Percentiles rank a stretch among this genome's conserved stretches.
Conservation (phyloP, 2,113 vertebrate species). For the Rattus rattus region DNA sequence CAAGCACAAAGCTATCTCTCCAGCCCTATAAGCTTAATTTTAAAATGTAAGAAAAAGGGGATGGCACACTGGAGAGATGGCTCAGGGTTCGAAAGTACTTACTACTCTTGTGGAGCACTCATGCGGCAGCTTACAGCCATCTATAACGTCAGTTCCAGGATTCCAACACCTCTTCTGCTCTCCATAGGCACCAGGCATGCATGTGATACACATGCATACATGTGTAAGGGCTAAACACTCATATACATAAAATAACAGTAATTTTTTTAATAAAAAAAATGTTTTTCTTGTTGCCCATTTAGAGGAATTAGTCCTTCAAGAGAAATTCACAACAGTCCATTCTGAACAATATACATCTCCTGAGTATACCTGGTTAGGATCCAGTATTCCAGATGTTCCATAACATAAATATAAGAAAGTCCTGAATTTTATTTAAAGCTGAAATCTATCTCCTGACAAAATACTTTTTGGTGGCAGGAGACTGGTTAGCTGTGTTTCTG, state of each 20-base stretch:
- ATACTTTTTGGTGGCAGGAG: not conserved
- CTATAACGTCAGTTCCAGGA: not conserved
- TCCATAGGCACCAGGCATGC: not conserved
- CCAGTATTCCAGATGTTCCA: not conserved
- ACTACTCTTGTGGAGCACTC: not conserved
- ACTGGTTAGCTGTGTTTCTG: not conserved
- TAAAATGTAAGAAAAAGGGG: not conserved
- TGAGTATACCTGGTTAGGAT: not conserved
- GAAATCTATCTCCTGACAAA: not conserved
- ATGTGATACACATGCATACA: not conserved
- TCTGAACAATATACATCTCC: not conserved
- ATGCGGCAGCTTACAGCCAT: not conserved
- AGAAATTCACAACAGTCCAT: not conserved
- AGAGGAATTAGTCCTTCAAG: not conserved
- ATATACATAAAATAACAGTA: not conserved
- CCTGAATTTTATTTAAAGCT: constrained; percentile 27
- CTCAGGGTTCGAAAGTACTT: not conserved
- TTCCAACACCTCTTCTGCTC: not conserved
- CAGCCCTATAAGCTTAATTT: not conserved
- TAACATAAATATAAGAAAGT: constrained; percentile 40
- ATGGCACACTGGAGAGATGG: not conserved
- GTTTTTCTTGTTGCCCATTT: not conserved
- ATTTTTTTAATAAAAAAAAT: not conserved
- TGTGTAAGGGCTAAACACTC: not conserved
- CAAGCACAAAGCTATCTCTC: not conserved